Evolutionary conservation across 2,113 vertebrate genomes (phyloP).

Genomic region (Lophius piscatorius): DNA sequence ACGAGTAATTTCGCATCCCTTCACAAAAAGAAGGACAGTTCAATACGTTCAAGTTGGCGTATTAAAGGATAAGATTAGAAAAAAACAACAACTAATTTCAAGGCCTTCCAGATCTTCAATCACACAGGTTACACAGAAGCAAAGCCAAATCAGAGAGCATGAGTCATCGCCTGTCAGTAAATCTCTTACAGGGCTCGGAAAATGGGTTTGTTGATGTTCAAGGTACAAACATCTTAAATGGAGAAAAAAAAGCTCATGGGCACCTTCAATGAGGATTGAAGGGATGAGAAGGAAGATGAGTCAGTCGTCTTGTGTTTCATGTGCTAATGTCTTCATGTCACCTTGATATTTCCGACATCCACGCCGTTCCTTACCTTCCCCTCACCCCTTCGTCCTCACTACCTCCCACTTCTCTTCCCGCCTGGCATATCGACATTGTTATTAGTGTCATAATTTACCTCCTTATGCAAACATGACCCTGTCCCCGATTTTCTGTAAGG

Average conservation of each 20-base stretch:
- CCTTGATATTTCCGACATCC: conserved; percentile 1
- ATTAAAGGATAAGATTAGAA: conserved; percentile 43
- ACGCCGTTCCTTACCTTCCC: conserved; percentile 5
- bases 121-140: conserved; percentile 29
- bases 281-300: conserved; percentile 11
- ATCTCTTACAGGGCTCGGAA: conserved; percentile 33
- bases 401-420: not conserved
- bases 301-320: not conserved
- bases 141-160: conserved; percentile 52
- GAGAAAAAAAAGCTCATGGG: conserved; percentile 12
- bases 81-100: conserved; percentile 42
- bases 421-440: conserved; percentile 50
- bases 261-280: conserved; percentile 8
- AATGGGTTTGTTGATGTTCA: conserved; percentile 31
- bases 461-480: conserved; percentile 80
- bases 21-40: conserved; percentile 13
- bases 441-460: conserved; percentile 77
- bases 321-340: conserved; percentile 3
- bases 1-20: conserved; percentile 20
- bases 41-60: conserved; percentile 13
- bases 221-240: conserved; percentile 21
- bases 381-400: conserved; percentile 9
- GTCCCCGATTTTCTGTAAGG: conserved; percentile 62
- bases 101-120: conserved; percentile 46
- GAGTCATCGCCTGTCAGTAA: conserved; percentile 51